Evolutionary conservation across 2,888 invertebrate genomes (phyloP).

Genomic region (Auanema freiburgensis): DNA sequence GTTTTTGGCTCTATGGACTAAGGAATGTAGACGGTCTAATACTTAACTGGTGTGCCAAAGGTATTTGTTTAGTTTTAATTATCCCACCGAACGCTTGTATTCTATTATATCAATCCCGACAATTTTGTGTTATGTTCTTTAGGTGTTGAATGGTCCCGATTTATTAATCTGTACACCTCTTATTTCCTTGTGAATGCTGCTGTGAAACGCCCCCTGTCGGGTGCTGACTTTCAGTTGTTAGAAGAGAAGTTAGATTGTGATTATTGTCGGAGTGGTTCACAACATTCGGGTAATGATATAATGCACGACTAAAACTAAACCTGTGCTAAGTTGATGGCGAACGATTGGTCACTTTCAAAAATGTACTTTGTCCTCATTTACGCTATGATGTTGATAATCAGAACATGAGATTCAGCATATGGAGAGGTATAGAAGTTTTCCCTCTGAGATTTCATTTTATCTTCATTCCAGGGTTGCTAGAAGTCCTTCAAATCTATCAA

Average conservation of each 20-base stretch:
- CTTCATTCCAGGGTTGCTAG: slow-evolving; percentile 24
- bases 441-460: background rate
- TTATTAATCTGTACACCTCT: slow-evolving; percentile 50
- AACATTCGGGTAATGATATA: background rate
- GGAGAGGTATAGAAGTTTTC: slow-evolving; percentile 49
- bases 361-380: slow-evolving; percentile 61
- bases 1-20: slow-evolving; percentile 62
- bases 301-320: background rate
- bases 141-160: slow-evolving; percentile 54
- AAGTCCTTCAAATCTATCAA: slow-evolving; percentile 59
- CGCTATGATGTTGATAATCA: slow-evolving; percentile 49
- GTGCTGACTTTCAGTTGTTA: slow-evolving; percentile 53
- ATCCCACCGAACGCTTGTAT: background rate
- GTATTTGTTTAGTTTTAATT: slow-evolving; percentile 16
- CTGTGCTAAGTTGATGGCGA: slow-evolving; percentile 3
- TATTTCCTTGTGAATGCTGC: slow-evolving; percentile 58
- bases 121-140: slow-evolving; percentile 11
- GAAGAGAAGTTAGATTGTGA: slow-evolving; percentile 57
- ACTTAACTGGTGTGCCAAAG: slow-evolving; percentile 46
- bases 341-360: slow-evolving; percentile 56
- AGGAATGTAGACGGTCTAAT: slow-evolving; percentile 49
- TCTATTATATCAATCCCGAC: background rate
- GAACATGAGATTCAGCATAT: slow-evolving; percentile 53
- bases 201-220: slow-evolving; percentile 38
- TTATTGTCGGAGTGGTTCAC: slow-evolving; percentile 39